A percentile compares a stretch with the other conserved stretches of the same genome.
Evolutionary conservation across 1,140 invertebrate genomes (phyloP).

Genomic region (Drosophila ohnishii): DNA sequence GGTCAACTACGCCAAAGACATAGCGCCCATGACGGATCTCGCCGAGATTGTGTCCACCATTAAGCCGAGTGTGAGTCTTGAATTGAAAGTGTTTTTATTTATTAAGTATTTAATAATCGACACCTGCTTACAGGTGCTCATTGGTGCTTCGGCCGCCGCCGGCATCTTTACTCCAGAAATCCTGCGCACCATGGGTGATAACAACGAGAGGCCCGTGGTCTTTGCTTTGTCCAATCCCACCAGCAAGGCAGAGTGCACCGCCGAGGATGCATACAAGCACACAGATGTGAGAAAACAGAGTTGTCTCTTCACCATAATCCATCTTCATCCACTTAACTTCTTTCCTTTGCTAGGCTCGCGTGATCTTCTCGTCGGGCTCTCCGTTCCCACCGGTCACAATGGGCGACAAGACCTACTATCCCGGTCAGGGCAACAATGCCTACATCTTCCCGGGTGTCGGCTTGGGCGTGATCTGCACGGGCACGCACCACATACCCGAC

Average conservation of each 20-base stretch:
- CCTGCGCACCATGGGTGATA: conserved; percentile 92
- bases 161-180: conserved; percentile 95
- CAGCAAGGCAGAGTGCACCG: conserved; percentile 97
- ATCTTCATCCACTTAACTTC: not conserved
- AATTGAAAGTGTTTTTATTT: not conserved
- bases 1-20: conserved; percentile 91
- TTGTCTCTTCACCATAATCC: no score
- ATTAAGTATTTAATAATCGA: not conserved
- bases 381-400: conserved; percentile 93
- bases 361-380: conserved; percentile 96
- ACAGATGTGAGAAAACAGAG: conserved; percentile 88
- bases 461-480: conserved; percentile 93
- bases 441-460: conserved; percentile 97
- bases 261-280: conserved; percentile 93
- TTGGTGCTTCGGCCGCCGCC: conserved; percentile 92
- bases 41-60: conserved; percentile 91
- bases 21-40: conserved; percentile 90
- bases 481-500: conserved; percentile 94
- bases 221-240: conserved; percentile 99
- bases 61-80: conserved; percentile 86
- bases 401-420: conserved; percentile 91
- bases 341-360: conserved; percentile 88
- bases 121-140: conserved; percentile 58
- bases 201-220: conserved; percentile 94
- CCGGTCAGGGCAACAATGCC: conserved; percentile 98